Base-by-base conservation (phyloP, 2,113 vertebrate genomes). In the Promerops cafer region DNA sequence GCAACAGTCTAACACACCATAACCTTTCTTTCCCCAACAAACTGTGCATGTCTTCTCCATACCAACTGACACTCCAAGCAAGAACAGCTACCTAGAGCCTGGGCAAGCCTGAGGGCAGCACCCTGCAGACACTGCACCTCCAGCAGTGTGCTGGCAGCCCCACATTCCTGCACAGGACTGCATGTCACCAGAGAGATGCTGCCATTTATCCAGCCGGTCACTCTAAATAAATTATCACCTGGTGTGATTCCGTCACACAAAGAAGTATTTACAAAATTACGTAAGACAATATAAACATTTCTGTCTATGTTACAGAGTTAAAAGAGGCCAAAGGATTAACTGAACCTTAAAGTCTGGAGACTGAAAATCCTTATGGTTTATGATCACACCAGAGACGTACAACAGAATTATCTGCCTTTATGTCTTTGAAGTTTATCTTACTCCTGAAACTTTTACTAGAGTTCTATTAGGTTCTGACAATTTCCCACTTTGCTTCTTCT, bases 371-470 rank as follows among this genome's bases (percentile, higher is more conserved):
- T 82, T 57, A 76, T 16, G 16, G 52, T 80, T 86, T 93, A 79
- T 42, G 33, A 87, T 92, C 60, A 80, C 63, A 83, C 22, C 63
- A 93, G 68, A 87, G 26, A 87, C 64, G 71, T 57, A 27, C 6
- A 89, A 54, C 6, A 93, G 52, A 90, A 81, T 90, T 54, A 83
- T 64, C 42, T 79, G 53, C 64, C 65, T 81, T 83, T 40, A 54
- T 45, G 63, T 70, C 89, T 83, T 69, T 93, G 86, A 92, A 91
- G 83, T 81, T 87, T 61, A 93, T 82, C 72, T 95, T 93, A 56
- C 47, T 79, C 40, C 78, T 61, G 54, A 50, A 94, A 94, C 61
- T 76, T 94, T 75, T 65, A 85, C 50, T 60, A 3, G 72, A 91
- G 65, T 79, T 89, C 77, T 56, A 61, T 39, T 60, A 76, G 30